Evolutionary conservation across 2,797 vertebrate species (phyloP).

Genomic region (Eutrigla gurnardus): DNA sequence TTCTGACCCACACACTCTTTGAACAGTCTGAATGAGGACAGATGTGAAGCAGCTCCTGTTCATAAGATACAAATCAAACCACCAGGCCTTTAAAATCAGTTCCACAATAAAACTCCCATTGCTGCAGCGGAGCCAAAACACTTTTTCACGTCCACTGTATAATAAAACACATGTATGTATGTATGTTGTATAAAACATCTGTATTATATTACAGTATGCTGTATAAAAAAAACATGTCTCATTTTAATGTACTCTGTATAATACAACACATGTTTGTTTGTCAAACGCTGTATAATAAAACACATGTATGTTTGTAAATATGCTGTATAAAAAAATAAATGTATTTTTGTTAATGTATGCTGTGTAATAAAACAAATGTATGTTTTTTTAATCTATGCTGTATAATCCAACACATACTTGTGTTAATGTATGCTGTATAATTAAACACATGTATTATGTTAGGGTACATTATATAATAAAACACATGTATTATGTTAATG

Average conservation of each 20-base stretch:
- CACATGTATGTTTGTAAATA: not conserved
- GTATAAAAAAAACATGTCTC: too few relatives aligned
- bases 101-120: not conserved
- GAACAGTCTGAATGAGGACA: slow-evolving; percentile 47
- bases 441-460: too few relatives aligned
- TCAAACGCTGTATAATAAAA: not conserved
- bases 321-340: too few relatives aligned
- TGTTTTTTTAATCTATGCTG: not conserved
- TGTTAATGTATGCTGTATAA: too few relatives aligned
- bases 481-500: not conserved
- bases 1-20: slow-evolving; percentile 35
- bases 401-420: not conserved
- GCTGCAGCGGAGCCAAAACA: slow-evolving; percentile 7
- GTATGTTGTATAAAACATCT: too few relatives aligned
- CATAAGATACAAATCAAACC: slow-evolving; percentile 30
- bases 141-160: not conserved
- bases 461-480: not conserved
- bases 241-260: not conserved
- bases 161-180: not conserved
- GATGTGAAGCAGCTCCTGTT: slow-evolving; percentile 29
- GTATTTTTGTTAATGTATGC: too few relatives aligned
- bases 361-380: not conserved
- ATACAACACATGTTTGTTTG: not conserved
- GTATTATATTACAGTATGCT: too few relatives aligned
- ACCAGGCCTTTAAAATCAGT: not conserved